phyloP scores from a whole-genome alignment of 2,113 vertebrate species.

The Pygoscelis adeliae region DNA sequence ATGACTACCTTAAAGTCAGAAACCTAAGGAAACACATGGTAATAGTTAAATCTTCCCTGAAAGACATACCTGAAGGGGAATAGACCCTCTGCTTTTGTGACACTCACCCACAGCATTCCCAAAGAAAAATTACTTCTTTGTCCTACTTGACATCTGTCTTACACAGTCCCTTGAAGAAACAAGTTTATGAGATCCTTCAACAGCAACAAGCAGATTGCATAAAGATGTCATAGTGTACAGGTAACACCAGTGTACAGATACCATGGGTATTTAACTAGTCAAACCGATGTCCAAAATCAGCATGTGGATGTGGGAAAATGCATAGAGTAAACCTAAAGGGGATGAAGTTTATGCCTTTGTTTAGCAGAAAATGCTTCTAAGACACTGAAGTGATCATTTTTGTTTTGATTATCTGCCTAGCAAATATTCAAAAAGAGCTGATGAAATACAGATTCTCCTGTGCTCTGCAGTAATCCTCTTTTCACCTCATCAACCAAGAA shows the following conservation, averaged over 20 bases:
- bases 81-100: neutral
- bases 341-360: neutral
- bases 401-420: neutral
- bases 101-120: neutral
- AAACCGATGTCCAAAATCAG: neutral
- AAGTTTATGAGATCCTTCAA: neutral
- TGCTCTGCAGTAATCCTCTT: neutral
- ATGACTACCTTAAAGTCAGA: neutral
- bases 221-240: neutral
- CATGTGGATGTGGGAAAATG: neutral
- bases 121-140: neutral
- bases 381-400: neutral
- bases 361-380: neutral
- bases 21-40: neutral
- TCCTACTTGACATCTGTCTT: neutral
- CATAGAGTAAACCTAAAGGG: neutral
- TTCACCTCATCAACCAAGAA: neutral
- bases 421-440: neutral
- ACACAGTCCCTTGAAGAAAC: neutral
- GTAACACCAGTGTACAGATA: neutral
- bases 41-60: neutral
- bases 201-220: neutral
- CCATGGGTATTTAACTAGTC: neutral
- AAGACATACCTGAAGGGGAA: neutral
- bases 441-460: neutral